These are phyloP conservation scores for Homarus americanus DNA, from an alignment of 1,140 invertebrate genomes.

Conservation along the genomic window DNA sequence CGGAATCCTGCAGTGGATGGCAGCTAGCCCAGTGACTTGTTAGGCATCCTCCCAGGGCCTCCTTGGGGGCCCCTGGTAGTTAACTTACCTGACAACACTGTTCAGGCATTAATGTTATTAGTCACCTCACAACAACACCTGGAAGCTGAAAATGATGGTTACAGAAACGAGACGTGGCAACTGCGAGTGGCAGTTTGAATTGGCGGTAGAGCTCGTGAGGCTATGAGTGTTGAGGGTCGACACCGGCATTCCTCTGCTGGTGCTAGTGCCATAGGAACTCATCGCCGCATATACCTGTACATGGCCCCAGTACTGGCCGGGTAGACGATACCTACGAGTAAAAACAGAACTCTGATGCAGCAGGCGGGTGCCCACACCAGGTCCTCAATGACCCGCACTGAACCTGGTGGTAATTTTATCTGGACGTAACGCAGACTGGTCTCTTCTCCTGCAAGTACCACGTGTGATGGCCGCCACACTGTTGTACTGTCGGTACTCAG, in stretches of 20 bases:
- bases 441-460: no score
- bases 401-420: not conserved
- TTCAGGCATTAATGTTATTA: no score
- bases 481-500: no score
- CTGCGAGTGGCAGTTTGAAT: constrained; percentile 39
- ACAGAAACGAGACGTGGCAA: constrained; percentile 32
- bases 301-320: constrained; percentile 8
- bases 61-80: no score
- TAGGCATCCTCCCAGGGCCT: no score
- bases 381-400: not conserved
- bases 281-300: constrained; percentile 9
- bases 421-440: no score
- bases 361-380: no score
- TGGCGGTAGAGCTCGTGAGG: constrained; percentile 1
- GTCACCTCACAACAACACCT: not conserved
- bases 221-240: not conserved
- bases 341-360: no score
- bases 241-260: constrained; percentile 4
- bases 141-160: not conserved
- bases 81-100: no score
- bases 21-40: no score
- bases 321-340: no score
- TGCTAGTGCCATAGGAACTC: constrained; percentile 13
- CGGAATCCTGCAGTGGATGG: constrained; percentile 17
- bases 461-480: no score